Evolutionary conservation across 2,888 invertebrate species (phyloP).

Genomic region (Coecobrya sp.): DNA sequence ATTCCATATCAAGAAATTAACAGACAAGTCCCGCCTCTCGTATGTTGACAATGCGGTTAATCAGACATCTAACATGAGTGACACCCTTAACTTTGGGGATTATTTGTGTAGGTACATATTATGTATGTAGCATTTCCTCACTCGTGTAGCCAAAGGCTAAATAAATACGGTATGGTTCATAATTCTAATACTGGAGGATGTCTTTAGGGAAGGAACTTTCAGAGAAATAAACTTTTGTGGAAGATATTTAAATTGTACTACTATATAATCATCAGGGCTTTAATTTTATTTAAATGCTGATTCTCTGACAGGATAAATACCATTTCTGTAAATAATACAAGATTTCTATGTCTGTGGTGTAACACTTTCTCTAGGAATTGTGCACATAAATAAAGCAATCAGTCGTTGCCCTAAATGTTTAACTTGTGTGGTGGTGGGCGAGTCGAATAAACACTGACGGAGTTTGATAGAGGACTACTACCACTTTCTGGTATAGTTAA

Average conservation of each 20-base stretch:
- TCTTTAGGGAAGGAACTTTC: not conserved
- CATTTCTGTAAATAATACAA: not conserved
- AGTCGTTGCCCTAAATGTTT: slow-evolving; percentile 22
- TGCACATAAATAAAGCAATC: not conserved
- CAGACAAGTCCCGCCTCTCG: slow-evolving; percentile 7
- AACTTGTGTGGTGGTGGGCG: not conserved
- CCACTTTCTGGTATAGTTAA: not conserved
- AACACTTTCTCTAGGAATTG: not conserved
- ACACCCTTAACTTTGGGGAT: not conserved
- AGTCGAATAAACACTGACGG: not conserved
- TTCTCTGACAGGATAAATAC: slow-evolving; percentile 15
- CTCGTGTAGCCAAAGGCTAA: not conserved
- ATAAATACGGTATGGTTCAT: too few relatives aligned
- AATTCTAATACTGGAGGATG: too few relatives aligned
- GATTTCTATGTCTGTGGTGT: not conserved
- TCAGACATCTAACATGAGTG: slow-evolving; percentile 15
- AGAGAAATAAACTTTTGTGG: not conserved
- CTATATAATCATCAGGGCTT: not conserved
- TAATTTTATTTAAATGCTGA: not conserved
- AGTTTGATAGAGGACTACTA: not conserved
- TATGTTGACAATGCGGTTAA: slow-evolving; percentile 10
- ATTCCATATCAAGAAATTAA: not conserved
- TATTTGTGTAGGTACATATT: too few relatives aligned
- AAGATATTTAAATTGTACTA: not conserved
- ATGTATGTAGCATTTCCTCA: too few relatives aligned